Percentiles rank a stretch among this genome's conserved stretches.
These are phyloP conservation scores for Onthophagus sagittarius DNA, from an alignment of 2,888 invertebrate species.

Conservation along the genomic window DNA sequence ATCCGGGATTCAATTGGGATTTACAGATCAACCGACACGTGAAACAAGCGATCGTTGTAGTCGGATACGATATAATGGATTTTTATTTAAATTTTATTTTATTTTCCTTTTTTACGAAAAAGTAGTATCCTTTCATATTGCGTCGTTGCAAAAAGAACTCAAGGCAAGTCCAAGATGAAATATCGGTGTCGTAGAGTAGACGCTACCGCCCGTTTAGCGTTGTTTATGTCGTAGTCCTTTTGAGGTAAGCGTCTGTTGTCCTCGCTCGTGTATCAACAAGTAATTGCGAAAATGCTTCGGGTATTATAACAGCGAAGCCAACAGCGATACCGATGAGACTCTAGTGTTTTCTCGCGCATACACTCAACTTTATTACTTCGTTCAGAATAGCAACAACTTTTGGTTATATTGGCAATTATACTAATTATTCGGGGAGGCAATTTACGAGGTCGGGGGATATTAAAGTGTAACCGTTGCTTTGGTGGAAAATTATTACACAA, in stretches of 20 bases:
- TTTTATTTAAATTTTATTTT: neutral
- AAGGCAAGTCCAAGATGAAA: conserved; percentile 11
- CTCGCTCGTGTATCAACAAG: conserved; percentile 2
- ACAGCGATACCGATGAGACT: neutral
- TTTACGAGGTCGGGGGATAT: neutral
- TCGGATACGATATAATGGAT: neutral
- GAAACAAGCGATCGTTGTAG: conserved; percentile 1
- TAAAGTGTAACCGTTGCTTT: no score
- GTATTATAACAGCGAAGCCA: neutral
- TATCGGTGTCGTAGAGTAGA: conserved; percentile 11
- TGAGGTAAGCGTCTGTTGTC: neutral
- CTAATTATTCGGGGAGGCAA: neutral
- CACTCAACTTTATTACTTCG: neutral
- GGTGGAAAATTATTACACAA: neutral
- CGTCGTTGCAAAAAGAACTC: neutral
- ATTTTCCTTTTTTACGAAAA: neutral
- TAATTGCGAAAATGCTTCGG: conserved; percentile 1
- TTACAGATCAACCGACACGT: conserved; percentile 20
- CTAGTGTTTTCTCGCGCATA: neutral
- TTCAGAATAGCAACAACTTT: neutral
- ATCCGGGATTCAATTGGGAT: conserved; percentile 24
- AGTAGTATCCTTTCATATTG: no score
- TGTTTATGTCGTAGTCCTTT: conserved; percentile 9
- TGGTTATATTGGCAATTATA: neutral
- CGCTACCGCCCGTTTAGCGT: neutral